Base-by-base conservation (phyloP, 2,113 vertebrate genomes). In the Gadus macrocephalus region DNA sequence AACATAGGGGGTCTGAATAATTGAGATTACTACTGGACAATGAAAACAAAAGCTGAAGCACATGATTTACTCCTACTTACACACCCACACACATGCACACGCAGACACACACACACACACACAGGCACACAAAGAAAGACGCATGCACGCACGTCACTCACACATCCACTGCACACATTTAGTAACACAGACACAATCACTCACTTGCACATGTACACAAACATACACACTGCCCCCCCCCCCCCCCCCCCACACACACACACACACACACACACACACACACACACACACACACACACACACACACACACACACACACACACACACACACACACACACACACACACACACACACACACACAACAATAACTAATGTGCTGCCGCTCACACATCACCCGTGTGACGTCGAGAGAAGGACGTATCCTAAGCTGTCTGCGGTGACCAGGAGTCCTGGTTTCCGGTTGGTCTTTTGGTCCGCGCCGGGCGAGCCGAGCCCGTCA, bases 21-120 rank as follows among this genome's bases (percentile, higher is more conserved):
- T 20, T 25, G 53, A 76, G 78, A 78, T 74, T 70, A 78, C 73
- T 56, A 35, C 31, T 28, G 61, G 20, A 62, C 61, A 62, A 62
- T 42, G 67, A 59, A 42, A 22, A 81, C 58, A 78, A 69, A 60
- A 66, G 64, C 19, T 28, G 56, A 60, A 38, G 16, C 67, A 19
- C 58, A 7, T 15, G 27, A 27, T 61, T 35, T 42, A 35, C 25
- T n/a, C 4, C 58, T 17, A 27, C 22, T 27, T 14, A 19, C 53
- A 67, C 8, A 56, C 49, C 49, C 19, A 62, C 59, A 60, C 65
- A 71, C 67, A 73, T 0, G 28, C 11, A 49, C 56, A 74, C 42
- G 42, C 64, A 35, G 28, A 70, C 63, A 67, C n/a, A 22, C 31
- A 78, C 16, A 72, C 14, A 62, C 7, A 75, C 63, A 72, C 25